Evolutionary conservation across 2,888 invertebrate species (phyloP), one percentile per base, ranked within the genome.

Genomic region (Salpingus planirostris): DNA sequence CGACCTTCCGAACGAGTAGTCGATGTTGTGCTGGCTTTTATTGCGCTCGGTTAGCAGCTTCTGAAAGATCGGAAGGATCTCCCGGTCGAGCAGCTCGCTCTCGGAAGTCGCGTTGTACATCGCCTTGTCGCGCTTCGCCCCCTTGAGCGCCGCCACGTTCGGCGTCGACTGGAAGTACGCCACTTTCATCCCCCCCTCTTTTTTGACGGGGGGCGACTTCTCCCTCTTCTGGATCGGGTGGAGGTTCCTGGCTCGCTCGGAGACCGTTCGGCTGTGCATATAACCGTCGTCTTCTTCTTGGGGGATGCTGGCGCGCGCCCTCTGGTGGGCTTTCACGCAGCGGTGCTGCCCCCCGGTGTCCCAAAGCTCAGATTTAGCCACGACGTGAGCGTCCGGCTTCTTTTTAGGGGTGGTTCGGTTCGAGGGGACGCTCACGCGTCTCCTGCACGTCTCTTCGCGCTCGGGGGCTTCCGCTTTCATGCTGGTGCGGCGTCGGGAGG

Each of bases 11-110:
- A 79, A 81, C 15, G 75, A 76, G 18, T 80, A 74, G 58, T 80
- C 78, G 11, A 78, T 71, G 31, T 76, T 71, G 30, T 78, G 76
- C 3, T 76, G 76, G 46, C 67, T 68, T 49, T 71, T 73, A 51
- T 87, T 86, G 42, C 88, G 71, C 57, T 89, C 88, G 2, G 85
- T 87, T 28, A 89, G 71, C n/a, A 89, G 71, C 64, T 90, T 90
- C 55, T 90, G 87, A 68, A 91, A 91, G 59, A 91, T 91, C 8
- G 91, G 91, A 51, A 90, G 66, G 47, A 91, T 89, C 40, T 88
- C 86, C 29, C 70, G 64, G 60, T 89, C 89, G 43, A 89, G 73
- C 7, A 88, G 67, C 58, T 89, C 88, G 0, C 86, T 84, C 57
- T 86, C 88, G 1, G 86, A 86, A 43, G 84, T 82, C 14, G 85